Base-by-base conservation (phyloP, 2,888 invertebrate genomes). In the Lithophane ornitopus region DNA sequence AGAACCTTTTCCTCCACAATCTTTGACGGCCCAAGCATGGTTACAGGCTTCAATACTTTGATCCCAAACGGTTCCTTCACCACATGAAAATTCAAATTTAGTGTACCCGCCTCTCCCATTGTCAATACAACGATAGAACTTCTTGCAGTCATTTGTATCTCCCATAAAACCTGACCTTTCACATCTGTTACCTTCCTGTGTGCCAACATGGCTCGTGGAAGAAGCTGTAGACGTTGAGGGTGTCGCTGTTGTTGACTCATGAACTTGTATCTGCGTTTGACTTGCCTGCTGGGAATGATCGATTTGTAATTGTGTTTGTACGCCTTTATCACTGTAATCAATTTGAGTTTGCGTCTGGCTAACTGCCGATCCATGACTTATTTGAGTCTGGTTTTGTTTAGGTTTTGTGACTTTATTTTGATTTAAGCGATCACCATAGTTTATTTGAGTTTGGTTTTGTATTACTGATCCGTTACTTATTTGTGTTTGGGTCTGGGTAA, bases 111-210 rank as follows among this genome's bases (percentile, higher is more conserved):
- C 95, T 84, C 89, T 94, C 22, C 95, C 96, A 83, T 96, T 95
- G 75, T 95, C 93, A 11, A 98, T 97, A 91, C 98, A 98, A 85
- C 98, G 96, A 88, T 97, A 98, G 92, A 98, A 98, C 89, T 97
- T 98, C 69, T 95, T 97, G 87, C 98, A 98, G 87, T 98, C 96
- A 46, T 93, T 89, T 67, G 71, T 62, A 88, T 94, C 94, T 89
- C 97, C 97, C 88, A 97, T 97, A 89, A 97, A 98, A 54, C 98
- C 98, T 91, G 97, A 97, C 9, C 58, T 77, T 34, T 54, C 67
- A 70, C 88, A 88, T 28, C 49, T 66, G 4, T 78, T 81, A 66
- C 58, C 76, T 28, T 59, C 52, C n/a, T 81, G 73, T 58, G 69
- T 39, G 62, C 41, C 41, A 0, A 8, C 34, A 26, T 81, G 41